A percentile compares a stretch with the other conserved stretches of the same genome.
These are phyloP conservation scores for Macroglossus sobrinus DNA, from an alignment of 2,113 vertebrate genomes.

Conservation along the genomic window DNA sequence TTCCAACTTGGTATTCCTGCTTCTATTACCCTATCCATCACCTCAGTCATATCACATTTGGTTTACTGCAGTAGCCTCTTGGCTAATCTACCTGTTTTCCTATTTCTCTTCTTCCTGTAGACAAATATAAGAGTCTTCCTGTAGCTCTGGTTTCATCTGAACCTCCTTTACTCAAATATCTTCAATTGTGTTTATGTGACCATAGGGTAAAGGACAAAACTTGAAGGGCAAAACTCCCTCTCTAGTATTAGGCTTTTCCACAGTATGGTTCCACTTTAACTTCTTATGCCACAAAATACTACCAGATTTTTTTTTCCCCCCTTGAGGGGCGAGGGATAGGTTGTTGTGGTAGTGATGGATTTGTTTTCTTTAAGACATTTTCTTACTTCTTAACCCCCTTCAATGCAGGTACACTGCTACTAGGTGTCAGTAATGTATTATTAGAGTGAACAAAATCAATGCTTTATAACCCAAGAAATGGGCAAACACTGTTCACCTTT, in stretches of 20 bases:
- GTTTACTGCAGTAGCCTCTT: neutral
- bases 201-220: neutral
- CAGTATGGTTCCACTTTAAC: too few species aligned
- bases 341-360: neutral
- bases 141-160: neutral
- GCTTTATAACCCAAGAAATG: neutral
- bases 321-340: neutral
- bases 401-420: slow-evolving; percentile 39
- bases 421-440: slow-evolving; percentile 31
- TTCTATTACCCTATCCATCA: neutral
- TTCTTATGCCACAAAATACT: neutral
- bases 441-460: accelerated
- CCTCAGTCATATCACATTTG: neutral
- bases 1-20: neutral
- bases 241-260: neutral
- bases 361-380: neutral
- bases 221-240: too few species aligned
- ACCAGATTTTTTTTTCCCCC: neutral
- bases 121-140: neutral
- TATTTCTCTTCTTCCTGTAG: neutral
- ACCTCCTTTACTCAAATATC: neutral
- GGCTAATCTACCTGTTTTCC: neutral
- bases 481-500: neutral
- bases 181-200: neutral
- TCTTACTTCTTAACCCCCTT: neutral